Evolutionary conservation across 2,888 invertebrate species (phyloP), one percentile per base, ranked within the genome.

Genomic region (Sycophila texana): DNA sequence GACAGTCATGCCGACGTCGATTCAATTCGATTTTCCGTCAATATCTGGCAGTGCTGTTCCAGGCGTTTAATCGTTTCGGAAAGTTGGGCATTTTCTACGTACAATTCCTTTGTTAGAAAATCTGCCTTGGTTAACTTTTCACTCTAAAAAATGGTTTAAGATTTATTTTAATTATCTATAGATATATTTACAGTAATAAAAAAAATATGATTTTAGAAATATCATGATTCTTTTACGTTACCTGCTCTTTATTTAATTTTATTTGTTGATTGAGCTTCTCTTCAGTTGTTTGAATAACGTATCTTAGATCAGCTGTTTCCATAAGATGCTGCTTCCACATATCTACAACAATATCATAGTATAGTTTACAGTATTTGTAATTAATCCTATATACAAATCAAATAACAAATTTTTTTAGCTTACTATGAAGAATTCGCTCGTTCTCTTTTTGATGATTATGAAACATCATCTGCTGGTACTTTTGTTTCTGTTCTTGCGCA

Each of bases 71-170:
- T 91, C 74, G 93, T 94, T 22, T 94, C 94, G 79, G 94, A 92
- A 79, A 97, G 92, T 89, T 95, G 95, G 74, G 96, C 94, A 91
- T 97, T 97, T 91, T 97, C 96, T 71, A 96, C 93, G 91, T 95
- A 97, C 81, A 97, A 92, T 87, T 96, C 96, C 91, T 96, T 95
- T 26, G 96, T 95, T 65, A 96, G 92, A 85, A 95, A 89, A 90
- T 96, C 96, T 18, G 95, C 94, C 86, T 93, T 93, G 57, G 94
- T 93, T 78, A 96, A 91, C 83, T 94, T 94, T 86, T 95, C 94
- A 74, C 92, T 91, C 91, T 95, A 92, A 26, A 84, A 85, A 78
- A 81, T 76, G 76, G 81, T 63, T 70, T 61, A 12, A 74, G 66
- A 75, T 26, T 51, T 30, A 51, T 16, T 20, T 70, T 60, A 63